Evolutionary conservation across 2,888 invertebrate genomes (phyloP), one percentile per base, ranked within the genome.

Genomic region (Physocephala rufipes): DNA sequence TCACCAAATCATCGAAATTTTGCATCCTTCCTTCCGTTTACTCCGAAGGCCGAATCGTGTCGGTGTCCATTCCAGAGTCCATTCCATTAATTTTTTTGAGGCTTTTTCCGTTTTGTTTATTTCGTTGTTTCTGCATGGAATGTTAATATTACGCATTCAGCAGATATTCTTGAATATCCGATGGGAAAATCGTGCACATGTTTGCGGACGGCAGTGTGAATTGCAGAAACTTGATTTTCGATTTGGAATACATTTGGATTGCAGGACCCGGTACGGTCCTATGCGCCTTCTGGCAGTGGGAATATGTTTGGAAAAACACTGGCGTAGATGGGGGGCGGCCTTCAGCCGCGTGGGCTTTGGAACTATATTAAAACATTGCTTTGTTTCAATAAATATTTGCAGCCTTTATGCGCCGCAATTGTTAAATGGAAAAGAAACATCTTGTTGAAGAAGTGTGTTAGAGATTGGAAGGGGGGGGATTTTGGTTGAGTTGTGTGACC

Each of bases 101-200:
- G n/a, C n/a, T n/a, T n/a, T n/a, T n/a, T n/a, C n/a, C n/a, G n/a
- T n/a, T n/a, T n/a, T n/a, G n/a, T n/a, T n/a, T n/a, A n/a, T n/a
- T 9, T 63, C 21, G 13, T 63, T 19, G 21, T 62, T 62, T 59
- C 30, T 62, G 28, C 28, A 28, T 24, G 65, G 19, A 65, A 51
- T 66, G 53, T 26, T 19, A 68, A 68, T 62, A 62, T 68, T 62
- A 68, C 68, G 62, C 68, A 68, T 62, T 68, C 68, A 68, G 68
- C 68, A 68, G 62, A 51, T 47, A 68, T 61, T 49, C 62, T 62
- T 49, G 26, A 49, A 51, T 28, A 68, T 61, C 62, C 68, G n/a
- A 58, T 19, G 67, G 67, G 47, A n/a, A 45, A 59, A 30, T 28
- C 7, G 13, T n/a, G 49, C 47, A 67, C 19, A 62, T 68, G 61